Evolutionary conservation across 2,113 vertebrate genomes (phyloP).

Genomic region (Coptodon bakossiorum): DNA sequence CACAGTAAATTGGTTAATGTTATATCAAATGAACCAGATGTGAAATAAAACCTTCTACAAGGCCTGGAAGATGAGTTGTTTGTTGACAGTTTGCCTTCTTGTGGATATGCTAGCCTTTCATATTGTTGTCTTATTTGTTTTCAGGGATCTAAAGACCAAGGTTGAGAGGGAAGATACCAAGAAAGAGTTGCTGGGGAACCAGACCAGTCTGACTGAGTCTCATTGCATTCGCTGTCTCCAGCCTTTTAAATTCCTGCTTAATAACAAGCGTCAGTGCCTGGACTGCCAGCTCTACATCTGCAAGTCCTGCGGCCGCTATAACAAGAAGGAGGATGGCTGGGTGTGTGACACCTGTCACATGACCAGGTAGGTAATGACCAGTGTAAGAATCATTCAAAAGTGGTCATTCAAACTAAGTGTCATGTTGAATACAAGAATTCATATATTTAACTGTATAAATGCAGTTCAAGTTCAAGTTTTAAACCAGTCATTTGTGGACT

Average conservation of each 20-base stretch:
- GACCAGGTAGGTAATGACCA: conserved; percentile 72
- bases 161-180: conserved; percentile 81
- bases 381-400: neutral
- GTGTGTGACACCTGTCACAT: conserved; percentile 84
- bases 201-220: conserved; percentile 74
- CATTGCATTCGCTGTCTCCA: conserved; percentile 87
- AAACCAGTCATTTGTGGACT: neutral
- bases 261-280: conserved; percentile 79
- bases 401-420: neutral
- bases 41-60: neutral
- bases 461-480: neutral
- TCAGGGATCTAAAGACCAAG: conserved; percentile 81
- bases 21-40: neutral
- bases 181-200: conserved; percentile 72
- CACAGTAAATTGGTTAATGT: neutral
- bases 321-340: conserved; percentile 81
- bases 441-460: neutral
- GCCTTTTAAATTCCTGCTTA: conserved; percentile 82
- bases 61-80: neutral
- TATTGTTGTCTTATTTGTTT: neutral
- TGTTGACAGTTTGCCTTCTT: neutral
- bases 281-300: conserved; percentile 81
- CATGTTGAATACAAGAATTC: neutral
- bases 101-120: neutral
- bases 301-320: conserved; percentile 79